Conservation (phyloP, 2,113 vertebrate genomes). For the Bubo bubo region DNA sequence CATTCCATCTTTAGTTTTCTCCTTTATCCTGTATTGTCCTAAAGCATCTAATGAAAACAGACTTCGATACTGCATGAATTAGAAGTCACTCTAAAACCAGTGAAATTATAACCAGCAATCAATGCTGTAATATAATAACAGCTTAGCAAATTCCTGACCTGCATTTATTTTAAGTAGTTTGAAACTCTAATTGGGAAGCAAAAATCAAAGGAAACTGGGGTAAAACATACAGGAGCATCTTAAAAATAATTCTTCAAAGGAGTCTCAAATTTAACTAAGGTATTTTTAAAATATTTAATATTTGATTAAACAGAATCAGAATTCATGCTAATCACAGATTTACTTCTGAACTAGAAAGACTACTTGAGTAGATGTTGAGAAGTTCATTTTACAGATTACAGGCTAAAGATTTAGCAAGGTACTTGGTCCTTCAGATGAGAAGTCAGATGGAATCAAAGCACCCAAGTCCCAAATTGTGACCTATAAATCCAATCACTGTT, state of each 20-base stretch:
- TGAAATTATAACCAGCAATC: slow-evolving; percentile 6
- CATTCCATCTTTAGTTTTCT: slow-evolving; percentile 16
- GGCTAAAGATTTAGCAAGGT: not conserved
- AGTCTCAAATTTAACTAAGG: not conserved
- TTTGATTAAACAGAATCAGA: not conserved
- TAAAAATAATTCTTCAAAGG: not conserved
- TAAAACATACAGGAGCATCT: not conserved
- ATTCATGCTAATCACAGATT: not conserved
- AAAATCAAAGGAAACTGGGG: not conserved
- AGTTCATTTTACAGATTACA: not conserved
- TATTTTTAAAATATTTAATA: not conserved
- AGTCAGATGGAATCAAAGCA: not conserved
- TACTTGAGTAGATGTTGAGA: not conserved
- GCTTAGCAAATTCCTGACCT: not conserved
- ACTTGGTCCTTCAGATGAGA: not conserved
- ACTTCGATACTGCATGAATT: not conserved
- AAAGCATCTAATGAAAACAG: slow-evolving; percentile 20
- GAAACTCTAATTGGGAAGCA: not conserved
- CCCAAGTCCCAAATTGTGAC: not conserved
- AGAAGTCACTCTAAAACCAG: slow-evolving; percentile 1
- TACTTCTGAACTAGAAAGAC: not conserved
- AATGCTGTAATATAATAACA: not conserved
- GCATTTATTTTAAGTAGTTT: not conserved
- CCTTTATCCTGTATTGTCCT: not conserved
- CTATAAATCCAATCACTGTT: not conserved